Conservation (phyloP, 2,797 vertebrate species). For the Propithecus deckenii region DNA sequence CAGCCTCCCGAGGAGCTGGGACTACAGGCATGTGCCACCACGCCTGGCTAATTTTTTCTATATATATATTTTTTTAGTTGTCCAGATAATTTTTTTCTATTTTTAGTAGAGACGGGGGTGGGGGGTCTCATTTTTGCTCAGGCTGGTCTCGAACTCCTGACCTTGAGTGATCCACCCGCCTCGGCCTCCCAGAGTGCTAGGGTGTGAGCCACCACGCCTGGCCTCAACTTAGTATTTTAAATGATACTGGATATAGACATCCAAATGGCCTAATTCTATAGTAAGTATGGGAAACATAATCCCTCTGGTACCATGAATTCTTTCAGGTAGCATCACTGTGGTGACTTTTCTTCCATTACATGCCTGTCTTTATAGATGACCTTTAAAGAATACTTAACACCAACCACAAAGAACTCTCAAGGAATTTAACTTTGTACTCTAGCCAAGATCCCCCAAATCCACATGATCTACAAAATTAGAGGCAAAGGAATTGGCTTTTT, state of each 20-base stretch:
- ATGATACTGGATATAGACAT: neutral
- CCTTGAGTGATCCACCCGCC: too few relatives aligned
- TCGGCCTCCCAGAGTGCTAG: too few relatives aligned
- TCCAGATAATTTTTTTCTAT: too few relatives aligned
- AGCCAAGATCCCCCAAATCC: conserved; percentile 39
- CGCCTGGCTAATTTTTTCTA: too few relatives aligned
- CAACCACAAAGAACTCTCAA: neutral
- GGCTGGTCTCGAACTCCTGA: too few relatives aligned
- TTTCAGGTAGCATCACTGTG: neutral
- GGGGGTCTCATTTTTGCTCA: too few relatives aligned
- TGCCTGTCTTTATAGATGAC: neutral
- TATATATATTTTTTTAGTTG: too few relatives aligned
- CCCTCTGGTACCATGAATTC: neutral
- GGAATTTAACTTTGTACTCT: conserved; percentile 13
- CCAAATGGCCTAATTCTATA: neutral
- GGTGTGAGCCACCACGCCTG: too few relatives aligned
- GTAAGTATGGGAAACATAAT: neutral
- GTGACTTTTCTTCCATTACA: neutral
- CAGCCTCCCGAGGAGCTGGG: too few relatives aligned
- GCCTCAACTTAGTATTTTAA: neutral
- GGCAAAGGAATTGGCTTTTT: conserved; percentile 1
- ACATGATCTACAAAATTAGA: neutral
- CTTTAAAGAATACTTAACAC: neutral
- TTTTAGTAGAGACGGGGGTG: too few relatives aligned
- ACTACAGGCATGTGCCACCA: too few relatives aligned